Conservation (phyloP, 2,797 vertebrate species). For the Fringilla coelebs region DNA sequence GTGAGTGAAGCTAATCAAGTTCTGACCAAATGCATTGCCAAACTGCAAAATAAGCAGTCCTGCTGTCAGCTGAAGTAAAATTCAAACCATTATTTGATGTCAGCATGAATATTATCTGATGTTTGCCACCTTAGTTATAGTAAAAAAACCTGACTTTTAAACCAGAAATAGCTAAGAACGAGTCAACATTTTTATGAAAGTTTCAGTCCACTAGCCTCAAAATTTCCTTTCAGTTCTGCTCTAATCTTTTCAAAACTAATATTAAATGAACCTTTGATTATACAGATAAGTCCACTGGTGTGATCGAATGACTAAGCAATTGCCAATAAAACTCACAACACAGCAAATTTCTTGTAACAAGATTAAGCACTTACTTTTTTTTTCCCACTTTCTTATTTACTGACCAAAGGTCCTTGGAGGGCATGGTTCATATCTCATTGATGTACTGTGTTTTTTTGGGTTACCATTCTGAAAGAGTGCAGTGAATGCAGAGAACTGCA, state of each 20-base stretch:
- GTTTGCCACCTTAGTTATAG: not conserved
- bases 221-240: slow-evolving; percentile 4
- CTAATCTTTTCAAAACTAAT: slow-evolving; percentile 28
- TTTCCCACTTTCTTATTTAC: not conserved
- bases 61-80: not conserved
- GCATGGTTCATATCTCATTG: not conserved
- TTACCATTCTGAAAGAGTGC: not conserved
- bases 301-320: not conserved
- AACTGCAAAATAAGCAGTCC: not conserved
- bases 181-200: slow-evolving; percentile 1
- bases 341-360: not conserved
- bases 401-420: not conserved
- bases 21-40: not conserved
- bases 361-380: not conserved
- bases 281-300: not conserved
- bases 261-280: slow-evolving; percentile 11
- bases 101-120: not conserved
- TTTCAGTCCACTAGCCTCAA: slow-evolving; percentile 14
- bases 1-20: not conserved
- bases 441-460: not conserved
- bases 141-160: not conserved
- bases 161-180: not conserved
- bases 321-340: not conserved
- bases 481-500: not conserved
- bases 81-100: not conserved